These are phyloP conservation scores for Orcinus orca DNA, from an alignment of 2,113 vertebrate genomes.

Conservation along the genomic window DNA sequence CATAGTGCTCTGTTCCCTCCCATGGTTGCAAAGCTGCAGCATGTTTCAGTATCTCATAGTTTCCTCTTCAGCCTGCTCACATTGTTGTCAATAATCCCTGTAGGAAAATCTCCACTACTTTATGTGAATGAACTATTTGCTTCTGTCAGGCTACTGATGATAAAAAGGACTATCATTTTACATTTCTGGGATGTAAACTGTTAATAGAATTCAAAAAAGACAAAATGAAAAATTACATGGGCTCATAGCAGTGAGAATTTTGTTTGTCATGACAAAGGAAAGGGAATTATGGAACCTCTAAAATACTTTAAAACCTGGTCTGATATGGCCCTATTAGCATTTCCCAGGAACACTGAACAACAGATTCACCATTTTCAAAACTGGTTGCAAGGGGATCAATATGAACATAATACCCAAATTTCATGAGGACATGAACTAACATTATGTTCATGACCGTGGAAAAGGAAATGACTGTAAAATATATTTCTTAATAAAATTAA, in stretches of 20 bases:
- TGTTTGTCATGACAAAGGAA: neutral
- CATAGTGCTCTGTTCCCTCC: neutral
- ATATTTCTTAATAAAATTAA: neutral
- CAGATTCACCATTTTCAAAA: neutral
- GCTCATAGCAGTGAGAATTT: neutral
- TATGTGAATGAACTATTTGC: neutral
- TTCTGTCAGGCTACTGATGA: neutral
- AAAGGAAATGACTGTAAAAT: neutral
- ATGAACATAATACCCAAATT: neutral
- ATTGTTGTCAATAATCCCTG: neutral
- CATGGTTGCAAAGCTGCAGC: too few relatives aligned
- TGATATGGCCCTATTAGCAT: neutral
- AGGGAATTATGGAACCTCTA: neutral
- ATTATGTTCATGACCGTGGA: neutral
- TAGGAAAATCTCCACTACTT: neutral
- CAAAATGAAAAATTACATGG: neutral
- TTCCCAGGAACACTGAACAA: neutral
- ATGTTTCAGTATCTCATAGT: neutral
- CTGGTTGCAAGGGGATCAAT: neutral
- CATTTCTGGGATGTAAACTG: neutral
- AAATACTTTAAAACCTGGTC: neutral
- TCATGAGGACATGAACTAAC: neutral
- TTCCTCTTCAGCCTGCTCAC: neutral
- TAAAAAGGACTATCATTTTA: neutral
- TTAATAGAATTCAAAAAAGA: neutral